Evolutionary conservation across 2,888 invertebrate species (phyloP).

Genomic region (Masnerella sp.): DNA sequence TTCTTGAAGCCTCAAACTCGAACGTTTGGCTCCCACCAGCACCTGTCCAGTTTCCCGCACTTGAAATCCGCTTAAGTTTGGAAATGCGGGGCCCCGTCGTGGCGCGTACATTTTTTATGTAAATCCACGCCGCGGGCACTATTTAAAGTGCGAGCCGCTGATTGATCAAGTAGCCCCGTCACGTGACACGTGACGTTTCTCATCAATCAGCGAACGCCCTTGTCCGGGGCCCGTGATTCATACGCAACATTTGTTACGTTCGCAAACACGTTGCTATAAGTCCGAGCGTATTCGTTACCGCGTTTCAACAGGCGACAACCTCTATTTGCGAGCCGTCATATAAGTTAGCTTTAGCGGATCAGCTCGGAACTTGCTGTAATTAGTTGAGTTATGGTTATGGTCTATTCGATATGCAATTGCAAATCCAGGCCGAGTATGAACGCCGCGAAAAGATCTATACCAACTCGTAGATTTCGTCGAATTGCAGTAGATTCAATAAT

Average conservation of each 20-base stretch:
- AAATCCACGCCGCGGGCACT: conserved; percentile 26
- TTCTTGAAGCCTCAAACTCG: conserved; percentile 12
- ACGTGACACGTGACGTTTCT: conserved; percentile 59
- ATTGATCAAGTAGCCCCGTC: conserved; percentile 57
- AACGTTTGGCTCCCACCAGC: conserved; percentile 1
- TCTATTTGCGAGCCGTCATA: conserved; percentile 52
- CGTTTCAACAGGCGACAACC: conserved; percentile 29
- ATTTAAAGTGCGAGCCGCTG: conserved; percentile 39
- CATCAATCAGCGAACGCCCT: conserved; percentile 52
- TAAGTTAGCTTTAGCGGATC: conserved; percentile 52
- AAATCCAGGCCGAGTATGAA: too few species aligned
- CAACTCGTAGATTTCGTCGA: too few species aligned
- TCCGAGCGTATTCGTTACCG: conserved; percentile 41
- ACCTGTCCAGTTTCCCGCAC: conserved; percentile 21
- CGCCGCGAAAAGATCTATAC: too few species aligned
- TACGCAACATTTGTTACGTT: conserved; percentile 55
- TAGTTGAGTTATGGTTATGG: conserved; percentile 36
- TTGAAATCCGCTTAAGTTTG: conserved; percentile 36
- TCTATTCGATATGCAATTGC: conserved; percentile 17
- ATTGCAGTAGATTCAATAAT: too few species aligned
- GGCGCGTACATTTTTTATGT: conserved; percentile 48
- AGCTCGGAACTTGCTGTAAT: conserved; percentile 27
- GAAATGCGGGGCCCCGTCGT: conserved; percentile 1
- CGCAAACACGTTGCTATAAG: conserved; percentile 50
- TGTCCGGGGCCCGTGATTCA: conserved; percentile 47